Conservation (phyloP, 2,113 vertebrate species). For the Serinus canaria region DNA sequence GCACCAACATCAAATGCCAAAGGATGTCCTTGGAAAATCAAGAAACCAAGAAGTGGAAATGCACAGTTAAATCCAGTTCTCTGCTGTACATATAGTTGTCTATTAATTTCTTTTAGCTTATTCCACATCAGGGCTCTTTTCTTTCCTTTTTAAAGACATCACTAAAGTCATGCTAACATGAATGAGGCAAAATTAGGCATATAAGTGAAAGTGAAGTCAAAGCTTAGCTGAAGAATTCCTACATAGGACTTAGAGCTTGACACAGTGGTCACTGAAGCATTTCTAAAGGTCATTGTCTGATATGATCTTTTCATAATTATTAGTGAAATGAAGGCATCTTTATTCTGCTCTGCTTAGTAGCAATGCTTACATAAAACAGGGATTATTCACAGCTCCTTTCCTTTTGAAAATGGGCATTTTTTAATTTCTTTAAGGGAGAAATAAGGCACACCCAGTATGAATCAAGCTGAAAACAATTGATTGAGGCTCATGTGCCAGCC, state of each 20-base stretch:
- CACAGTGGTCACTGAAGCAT: slow-evolving; percentile 27
- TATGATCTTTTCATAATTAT: slow-evolving; percentile 58
- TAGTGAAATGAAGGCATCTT: slow-evolving; percentile 48
- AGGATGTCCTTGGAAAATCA: slow-evolving; percentile 55
- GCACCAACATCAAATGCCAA: slow-evolving; percentile 39
- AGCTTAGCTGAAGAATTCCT: slow-evolving; percentile 16
- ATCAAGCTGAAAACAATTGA: not conserved
- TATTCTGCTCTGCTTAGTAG: slow-evolving; percentile 56
- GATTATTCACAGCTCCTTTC: slow-evolving; percentile 41
- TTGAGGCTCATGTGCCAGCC: not conserved
- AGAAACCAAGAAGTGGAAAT: slow-evolving; percentile 3
- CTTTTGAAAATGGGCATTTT: not conserved
- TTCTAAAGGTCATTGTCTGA: slow-evolving; percentile 43
- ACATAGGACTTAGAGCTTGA: not conserved
- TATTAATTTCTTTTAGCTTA: not conserved
- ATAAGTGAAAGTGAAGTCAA: slow-evolving; percentile 7
- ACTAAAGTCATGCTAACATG: not conserved
- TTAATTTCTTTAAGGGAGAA: not conserved
- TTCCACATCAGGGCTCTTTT: not conserved
- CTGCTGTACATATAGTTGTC: not conserved
- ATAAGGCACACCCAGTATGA: not conserved
- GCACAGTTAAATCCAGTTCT: not conserved
- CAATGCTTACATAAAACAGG: not conserved
- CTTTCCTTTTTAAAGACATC: not conserved
- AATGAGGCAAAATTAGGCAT: not conserved